Base-by-base conservation (phyloP, 2,113 vertebrate species). In the Garra rufa region DNA sequence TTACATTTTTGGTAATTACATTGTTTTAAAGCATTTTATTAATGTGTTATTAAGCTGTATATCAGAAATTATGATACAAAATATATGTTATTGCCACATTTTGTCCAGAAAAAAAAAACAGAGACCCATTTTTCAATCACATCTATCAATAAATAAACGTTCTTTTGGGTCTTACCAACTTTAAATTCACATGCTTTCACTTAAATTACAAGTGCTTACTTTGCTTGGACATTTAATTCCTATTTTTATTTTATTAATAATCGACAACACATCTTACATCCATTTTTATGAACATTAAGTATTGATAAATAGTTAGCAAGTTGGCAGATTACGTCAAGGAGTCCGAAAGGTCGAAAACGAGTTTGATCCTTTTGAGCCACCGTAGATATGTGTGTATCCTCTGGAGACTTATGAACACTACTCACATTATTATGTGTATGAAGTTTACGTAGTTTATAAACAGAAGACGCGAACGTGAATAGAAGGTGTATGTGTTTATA, bases 281-380 rank as follows among this genome's bases (percentile, higher is more conserved):
- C n/a, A 21, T 57, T n/a, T n/a, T n/a, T 21, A 6, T n/a, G 2
- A n/a, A n/a, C 34, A 41, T 41, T 70, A 9, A 21, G 38, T 21
- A 41, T 1, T n/a, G 4, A 70, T 70, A 69, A 28, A 70, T 70
- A 13, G 28, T 48, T 76, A 17, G 5, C 15, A 75, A 13, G 9
- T 48, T 55, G 46, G 26, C 24, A 48, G 14, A 55, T 48, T 9
- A 76, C 48, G 48, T 55, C 9, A 13, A 30, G 1, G 24, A 63
- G 15, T 63, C 4, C 55, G 59, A 17, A 30, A 34, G 1, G 10
- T 28, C n/a, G 9, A 30, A 67, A 67, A 48, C 24, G 59, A 48
- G 17, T 80, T 80, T 30, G 43, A 26, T 13, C 44, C 30, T 2
- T 52, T 3, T 74, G 65, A 19, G 85, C 76, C 82, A 67, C 85